Conservation (phyloP, 2,797 vertebrate species). For the Myoxocephalus aenaeus region DNA sequence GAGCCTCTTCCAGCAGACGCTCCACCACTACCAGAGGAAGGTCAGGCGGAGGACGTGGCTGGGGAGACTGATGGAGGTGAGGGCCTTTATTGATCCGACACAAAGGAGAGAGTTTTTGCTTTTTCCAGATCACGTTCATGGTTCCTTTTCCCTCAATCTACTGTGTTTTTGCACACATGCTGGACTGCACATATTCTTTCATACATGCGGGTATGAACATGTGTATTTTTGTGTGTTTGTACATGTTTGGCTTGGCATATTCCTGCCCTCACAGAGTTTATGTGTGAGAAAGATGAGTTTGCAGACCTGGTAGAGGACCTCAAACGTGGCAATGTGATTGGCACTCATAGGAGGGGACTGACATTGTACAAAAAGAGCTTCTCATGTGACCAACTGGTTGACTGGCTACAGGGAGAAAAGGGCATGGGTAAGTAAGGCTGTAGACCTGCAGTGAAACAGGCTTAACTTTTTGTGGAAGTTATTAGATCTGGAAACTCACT, state of each 20-base stretch:
- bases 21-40: slow-evolving; percentile 71
- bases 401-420: slow-evolving; percentile 78
- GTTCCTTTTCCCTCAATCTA: background rate
- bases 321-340: slow-evolving; percentile 76
- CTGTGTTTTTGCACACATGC: background rate
- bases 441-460: slow-evolving; percentile 10
- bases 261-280: slow-evolving; percentile 67
- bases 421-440: slow-evolving; percentile 73
- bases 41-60: slow-evolving; percentile 30
- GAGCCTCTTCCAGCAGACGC: slow-evolving; percentile 73
- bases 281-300: slow-evolving; percentile 80
- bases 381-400: slow-evolving; percentile 75
- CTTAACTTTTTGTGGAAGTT: background rate
- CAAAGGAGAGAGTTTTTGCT: background rate
- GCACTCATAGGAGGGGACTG: slow-evolving; percentile 73
- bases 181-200: background rate
- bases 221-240: slow-evolving; percentile 53
- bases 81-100: background rate
- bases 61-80: slow-evolving; percentile 66
- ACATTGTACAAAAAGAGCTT: slow-evolving; percentile 80
- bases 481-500: background rate
- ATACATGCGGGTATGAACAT: slow-evolving; percentile 16
- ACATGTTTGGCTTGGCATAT: slow-evolving; percentile 30
- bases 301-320: slow-evolving; percentile 76
- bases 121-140: background rate